phyloP scores from a whole-genome alignment of 2,113 vertebrate species.

The Hucho hucho region DNA sequence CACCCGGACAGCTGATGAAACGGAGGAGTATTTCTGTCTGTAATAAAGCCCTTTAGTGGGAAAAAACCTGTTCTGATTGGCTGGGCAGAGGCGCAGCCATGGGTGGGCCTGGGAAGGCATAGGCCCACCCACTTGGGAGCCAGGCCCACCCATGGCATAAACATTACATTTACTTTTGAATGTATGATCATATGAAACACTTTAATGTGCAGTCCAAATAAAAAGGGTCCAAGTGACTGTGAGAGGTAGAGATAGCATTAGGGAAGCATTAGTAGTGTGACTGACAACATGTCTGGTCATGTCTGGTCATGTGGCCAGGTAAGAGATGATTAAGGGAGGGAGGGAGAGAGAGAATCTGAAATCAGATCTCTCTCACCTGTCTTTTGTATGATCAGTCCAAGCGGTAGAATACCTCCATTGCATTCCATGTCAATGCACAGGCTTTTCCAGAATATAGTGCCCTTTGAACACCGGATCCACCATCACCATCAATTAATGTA shows the following conservation, averaged over 20 bases:
- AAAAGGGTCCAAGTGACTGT: neutral
- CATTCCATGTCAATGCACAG: constrained; percentile 30
- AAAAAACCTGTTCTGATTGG: too few relatives aligned
- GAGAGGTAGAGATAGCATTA: constrained; percentile 13
- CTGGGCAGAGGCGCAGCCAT: too few relatives aligned
- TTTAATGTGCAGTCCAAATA: neutral
- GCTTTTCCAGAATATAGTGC: neutral
- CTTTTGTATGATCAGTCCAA: constrained; percentile 44
- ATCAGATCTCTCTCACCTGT: constrained; percentile 56
- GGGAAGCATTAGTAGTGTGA: constrained; percentile 25
- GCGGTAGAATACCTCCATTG: constrained; percentile 20
- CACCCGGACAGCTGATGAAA: too few relatives aligned
- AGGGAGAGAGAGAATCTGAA: constrained; percentile 23
- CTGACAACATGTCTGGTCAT: constrained; percentile 74
- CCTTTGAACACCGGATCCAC: neutral
- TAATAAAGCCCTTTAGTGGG: too few relatives aligned
- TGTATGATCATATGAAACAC: neutral
- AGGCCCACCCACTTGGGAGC: too few relatives aligned
- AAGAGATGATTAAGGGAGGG: neutral
- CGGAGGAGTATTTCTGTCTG: too few relatives aligned
- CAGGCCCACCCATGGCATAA: too few relatives aligned
- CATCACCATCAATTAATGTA: too few relatives aligned
- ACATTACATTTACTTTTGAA: neutral
- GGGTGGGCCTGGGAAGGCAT: too few relatives aligned
- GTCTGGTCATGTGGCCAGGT: constrained; percentile 73